Evolutionary conservation across 2,113 vertebrate genomes (phyloP).

Genomic region (Sialia sialis): DNA sequence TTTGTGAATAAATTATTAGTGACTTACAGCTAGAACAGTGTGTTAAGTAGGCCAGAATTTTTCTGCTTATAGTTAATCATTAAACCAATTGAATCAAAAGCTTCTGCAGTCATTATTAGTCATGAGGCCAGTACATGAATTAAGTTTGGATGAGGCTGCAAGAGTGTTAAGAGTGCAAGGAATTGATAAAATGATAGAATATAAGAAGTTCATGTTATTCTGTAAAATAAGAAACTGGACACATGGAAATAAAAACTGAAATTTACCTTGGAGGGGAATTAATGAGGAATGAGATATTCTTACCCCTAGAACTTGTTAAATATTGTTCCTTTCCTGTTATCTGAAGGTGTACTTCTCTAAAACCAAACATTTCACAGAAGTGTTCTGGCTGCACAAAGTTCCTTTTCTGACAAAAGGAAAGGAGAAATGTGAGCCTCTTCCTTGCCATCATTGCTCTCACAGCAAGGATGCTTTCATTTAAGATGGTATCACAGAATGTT

Average conservation of each 20-base stretch:
- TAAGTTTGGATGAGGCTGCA: background rate
- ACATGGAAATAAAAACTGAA: background rate
- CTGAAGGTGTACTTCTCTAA: background rate
- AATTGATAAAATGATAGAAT: background rate
- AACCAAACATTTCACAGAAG: background rate
- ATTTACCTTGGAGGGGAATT: background rate
- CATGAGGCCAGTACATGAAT: background rate
- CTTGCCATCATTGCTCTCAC: accelerated
- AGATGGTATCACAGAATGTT: background rate
- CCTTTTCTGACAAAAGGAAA: background rate
- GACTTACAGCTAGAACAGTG: background rate
- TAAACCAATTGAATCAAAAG: background rate
- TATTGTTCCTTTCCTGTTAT: background rate
- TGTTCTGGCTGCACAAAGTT: background rate
- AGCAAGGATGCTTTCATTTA: background rate
- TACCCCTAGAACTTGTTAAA: background rate
- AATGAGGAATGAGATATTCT: background rate
- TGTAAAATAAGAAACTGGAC: background rate
- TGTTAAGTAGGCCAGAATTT: background rate
- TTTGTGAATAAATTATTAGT: background rate
- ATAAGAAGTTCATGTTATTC: background rate
- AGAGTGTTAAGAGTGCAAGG: background rate
- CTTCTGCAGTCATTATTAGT: background rate
- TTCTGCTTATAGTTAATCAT: background rate
- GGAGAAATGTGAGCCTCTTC: background rate